Evolutionary conservation across 2,888 invertebrate species (phyloP).

Genomic region (Linyphia triangularis): DNA sequence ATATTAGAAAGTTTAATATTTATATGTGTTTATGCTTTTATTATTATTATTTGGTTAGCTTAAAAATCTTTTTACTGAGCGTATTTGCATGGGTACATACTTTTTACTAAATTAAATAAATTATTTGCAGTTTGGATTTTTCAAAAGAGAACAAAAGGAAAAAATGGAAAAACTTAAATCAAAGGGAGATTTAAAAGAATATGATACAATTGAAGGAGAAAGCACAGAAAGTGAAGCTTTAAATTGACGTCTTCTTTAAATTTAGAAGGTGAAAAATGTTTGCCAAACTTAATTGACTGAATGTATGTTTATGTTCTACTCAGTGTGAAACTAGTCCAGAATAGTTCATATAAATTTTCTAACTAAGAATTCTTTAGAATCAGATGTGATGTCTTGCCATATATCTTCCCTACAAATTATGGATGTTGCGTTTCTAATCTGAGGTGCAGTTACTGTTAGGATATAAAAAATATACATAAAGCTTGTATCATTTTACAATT

Average conservation of each 20-base stretch:
- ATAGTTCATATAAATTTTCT: neutral
- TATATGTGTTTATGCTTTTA: no score
- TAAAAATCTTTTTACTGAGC: no score
- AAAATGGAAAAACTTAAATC: slow-evolving; percentile 73
- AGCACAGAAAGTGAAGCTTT: slow-evolving; percentile 52
- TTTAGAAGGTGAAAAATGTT: neutral
- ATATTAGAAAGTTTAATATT: no score
- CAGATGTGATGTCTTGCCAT: neutral
- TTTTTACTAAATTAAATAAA: no score
- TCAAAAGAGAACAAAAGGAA: slow-evolving; percentile 73
- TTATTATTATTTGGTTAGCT: no score
- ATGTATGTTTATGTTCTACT: no score
- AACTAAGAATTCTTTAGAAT: neutral
- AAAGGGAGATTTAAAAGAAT: slow-evolving; percentile 42
- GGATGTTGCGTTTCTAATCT: no score
- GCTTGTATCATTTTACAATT: no score
- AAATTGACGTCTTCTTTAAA: neutral
- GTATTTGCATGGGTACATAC: no score
- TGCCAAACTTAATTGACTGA: neutral
- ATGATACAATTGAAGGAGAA: slow-evolving; percentile 40
- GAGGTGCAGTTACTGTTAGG: neutral
- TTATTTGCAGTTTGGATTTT: slow-evolving; percentile 75
- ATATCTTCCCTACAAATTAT: neutral
- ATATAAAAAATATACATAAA: neutral
- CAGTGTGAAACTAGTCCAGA: neutral